Conservation (phyloP, 2,888 invertebrate genomes). For the Ligdia adustata region DNA sequence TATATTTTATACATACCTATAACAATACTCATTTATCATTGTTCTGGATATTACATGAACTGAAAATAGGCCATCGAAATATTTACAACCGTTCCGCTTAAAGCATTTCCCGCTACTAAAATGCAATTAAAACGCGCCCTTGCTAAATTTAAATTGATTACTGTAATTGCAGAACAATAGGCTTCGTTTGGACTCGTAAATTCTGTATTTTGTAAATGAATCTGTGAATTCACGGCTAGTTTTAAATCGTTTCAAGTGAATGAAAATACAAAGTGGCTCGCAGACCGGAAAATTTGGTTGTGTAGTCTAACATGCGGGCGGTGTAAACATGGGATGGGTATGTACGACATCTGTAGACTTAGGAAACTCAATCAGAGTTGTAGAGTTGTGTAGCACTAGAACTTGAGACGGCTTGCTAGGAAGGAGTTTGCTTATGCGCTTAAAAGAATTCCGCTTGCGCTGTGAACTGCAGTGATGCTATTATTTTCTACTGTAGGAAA, state of each 20-base stretch:
- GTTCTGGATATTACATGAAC: too few relatives aligned
- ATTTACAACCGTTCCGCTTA: constrained; percentile 29
- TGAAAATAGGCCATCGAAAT: constrained; percentile 13
- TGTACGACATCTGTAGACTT: constrained; percentile 39
- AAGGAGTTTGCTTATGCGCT: constrained; percentile 1
- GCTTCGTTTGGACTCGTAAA: constrained; percentile 54
- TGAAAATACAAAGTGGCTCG: constrained; percentile 70
- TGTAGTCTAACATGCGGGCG: constrained; percentile 75
- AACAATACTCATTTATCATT: too few relatives aligned
- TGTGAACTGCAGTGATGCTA: neutral
- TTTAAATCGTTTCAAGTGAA: constrained; percentile 52
- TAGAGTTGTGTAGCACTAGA: constrained; percentile 2
- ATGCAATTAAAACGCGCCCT: constrained; percentile 45
- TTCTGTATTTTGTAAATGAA: constrained; percentile 46
- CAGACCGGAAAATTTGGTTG: constrained; percentile 77
- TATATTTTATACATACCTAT: too few relatives aligned
- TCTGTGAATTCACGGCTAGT: constrained; percentile 27
- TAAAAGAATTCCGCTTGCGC: constrained; percentile 4
- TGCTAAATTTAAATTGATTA: constrained; percentile 57
- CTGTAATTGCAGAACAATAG: constrained; percentile 56
- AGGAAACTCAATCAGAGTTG: constrained; percentile 35
- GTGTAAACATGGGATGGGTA: constrained; percentile 51
- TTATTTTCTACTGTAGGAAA: too few relatives aligned
- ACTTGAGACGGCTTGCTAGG: neutral
- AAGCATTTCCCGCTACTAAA: constrained; percentile 40